phyloP scores from a whole-genome alignment of 1,140 invertebrate genomes.

The Cotesia typhae region DNA sequence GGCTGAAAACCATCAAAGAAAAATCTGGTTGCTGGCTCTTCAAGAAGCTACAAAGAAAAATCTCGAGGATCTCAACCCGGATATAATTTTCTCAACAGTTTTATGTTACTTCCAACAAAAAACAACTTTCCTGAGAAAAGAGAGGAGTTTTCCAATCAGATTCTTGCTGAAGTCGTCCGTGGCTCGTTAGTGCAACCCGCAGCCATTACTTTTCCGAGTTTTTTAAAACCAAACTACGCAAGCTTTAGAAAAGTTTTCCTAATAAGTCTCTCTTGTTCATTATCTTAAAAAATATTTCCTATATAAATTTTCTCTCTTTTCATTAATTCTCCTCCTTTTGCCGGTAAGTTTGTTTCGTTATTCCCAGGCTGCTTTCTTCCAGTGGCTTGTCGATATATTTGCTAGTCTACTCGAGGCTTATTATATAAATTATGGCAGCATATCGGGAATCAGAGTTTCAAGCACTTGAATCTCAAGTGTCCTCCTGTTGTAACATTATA shows the following conservation, averaged over 20 bases:
- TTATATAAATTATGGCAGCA: no score
- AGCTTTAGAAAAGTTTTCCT: background rate
- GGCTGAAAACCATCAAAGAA: slow-evolving; percentile 32
- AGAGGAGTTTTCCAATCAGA: slow-evolving; percentile 19
- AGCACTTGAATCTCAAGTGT: no score
- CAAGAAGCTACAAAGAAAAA: background rate
- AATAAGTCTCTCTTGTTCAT: no score
- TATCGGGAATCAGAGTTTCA: no score
- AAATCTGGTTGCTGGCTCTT: background rate
- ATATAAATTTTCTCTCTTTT: no score
- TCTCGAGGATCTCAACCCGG: background rate
- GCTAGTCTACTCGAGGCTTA: no score
- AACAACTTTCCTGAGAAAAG: background rate
- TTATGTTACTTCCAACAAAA: background rate
- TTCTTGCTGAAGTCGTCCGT: slow-evolving; percentile 16
- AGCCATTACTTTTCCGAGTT: background rate
- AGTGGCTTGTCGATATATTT: no score
- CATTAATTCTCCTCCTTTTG: no score
- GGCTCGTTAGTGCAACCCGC: slow-evolving; percentile 11
- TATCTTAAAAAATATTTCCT: background rate
- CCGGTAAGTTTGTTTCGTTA: no score
- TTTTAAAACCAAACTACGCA: background rate
- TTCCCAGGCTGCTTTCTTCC: no score
- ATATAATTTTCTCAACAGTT: slow-evolving; percentile 20
- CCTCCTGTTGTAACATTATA: no score